Conservation (phyloP, 2,888 invertebrate genomes). For the Julus scandinavius region DNA sequence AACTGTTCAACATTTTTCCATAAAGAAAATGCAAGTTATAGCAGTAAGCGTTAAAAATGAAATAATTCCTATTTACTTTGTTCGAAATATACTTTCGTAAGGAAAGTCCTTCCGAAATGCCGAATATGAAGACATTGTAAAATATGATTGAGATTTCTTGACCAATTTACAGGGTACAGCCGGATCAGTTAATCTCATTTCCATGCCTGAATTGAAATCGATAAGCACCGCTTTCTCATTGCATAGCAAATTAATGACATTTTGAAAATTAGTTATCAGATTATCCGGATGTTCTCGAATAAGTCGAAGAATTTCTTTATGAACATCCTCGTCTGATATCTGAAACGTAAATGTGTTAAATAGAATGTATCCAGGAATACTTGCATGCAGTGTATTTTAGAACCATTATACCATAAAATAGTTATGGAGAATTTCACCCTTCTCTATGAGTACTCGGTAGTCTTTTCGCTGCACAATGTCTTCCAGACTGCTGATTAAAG, state of each 20-base stretch:
- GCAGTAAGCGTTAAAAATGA: background rate
- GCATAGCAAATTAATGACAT: background rate
- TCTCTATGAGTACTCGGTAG: background rate
- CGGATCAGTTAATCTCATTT: background rate
- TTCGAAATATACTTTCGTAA: conserved; percentile 21
- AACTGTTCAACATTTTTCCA: too few species aligned
- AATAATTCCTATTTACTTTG: background rate
- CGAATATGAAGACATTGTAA: background rate
- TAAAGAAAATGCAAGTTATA: background rate
- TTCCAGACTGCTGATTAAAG: background rate
- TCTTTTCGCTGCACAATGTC: background rate
- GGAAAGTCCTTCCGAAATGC: background rate
- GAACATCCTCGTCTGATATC: background rate
- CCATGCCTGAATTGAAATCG: background rate
- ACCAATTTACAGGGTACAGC: background rate
- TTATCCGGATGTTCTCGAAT: background rate
- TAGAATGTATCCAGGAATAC: too few species aligned
- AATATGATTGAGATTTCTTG: background rate
- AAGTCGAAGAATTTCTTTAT: background rate
- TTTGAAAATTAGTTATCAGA: background rate
- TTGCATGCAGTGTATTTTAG: background rate
- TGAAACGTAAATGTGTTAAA: background rate
- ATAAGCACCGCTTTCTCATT: background rate
- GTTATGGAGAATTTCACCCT: background rate
- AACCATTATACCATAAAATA: background rate